Evolutionary conservation across 1,140 invertebrate species (phyloP), one percentile per base, ranked within the genome.

Genomic region (Nebria ingens): DNA sequence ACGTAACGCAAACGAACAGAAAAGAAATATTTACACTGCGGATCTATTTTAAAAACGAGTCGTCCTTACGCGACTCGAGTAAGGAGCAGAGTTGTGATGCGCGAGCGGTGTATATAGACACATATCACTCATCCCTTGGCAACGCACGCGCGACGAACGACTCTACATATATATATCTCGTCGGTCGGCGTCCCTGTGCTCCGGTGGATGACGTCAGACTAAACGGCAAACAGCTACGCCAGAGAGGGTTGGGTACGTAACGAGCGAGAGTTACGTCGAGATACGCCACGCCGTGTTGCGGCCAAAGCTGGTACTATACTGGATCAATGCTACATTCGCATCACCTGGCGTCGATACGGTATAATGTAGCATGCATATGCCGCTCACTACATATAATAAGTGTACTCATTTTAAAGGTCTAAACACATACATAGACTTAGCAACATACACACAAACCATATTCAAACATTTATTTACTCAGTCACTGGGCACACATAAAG

Each of bases 141-240:
- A 45, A 45, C 40, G n/a, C n/a, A n/a, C n/a, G n/a, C n/a, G n/a
- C n/a, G n/a, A n/a, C n/a, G n/a, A n/a, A n/a, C n/a, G 40, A 11
- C 3, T 4, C 40, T 45, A 6, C 6, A 6, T 45, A 4, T 6
- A 4, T 29, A 29, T 13, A 29, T 29, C 25, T 4, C 25, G 25
- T 29, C n/a, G n/a, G n/a, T 6, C 25, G 4, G 25, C 45, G 52
- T 61, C 55, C 58, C 54, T 56, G 50, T 54, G 52, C 42, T 9
- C 40, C 55, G 58, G 29, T 13, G 59, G 64, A 59, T 64, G 64
- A 64, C 64, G 64, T 63, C 64, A 64, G 59, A 66, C 64, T 66
- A 57, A 45, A 63, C 45, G 55, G 21, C 23, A 59, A 19, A 40
- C 53, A 50, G 45, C 38, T 40, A 51, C 42, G 29, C 54, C 3